Evolutionary conservation across 37 sponge, comb jelly and placozoan genomes (phyloP), one percentile per base, ranked within the genome.

Genomic region (Dysidea cf. avara): DNA sequence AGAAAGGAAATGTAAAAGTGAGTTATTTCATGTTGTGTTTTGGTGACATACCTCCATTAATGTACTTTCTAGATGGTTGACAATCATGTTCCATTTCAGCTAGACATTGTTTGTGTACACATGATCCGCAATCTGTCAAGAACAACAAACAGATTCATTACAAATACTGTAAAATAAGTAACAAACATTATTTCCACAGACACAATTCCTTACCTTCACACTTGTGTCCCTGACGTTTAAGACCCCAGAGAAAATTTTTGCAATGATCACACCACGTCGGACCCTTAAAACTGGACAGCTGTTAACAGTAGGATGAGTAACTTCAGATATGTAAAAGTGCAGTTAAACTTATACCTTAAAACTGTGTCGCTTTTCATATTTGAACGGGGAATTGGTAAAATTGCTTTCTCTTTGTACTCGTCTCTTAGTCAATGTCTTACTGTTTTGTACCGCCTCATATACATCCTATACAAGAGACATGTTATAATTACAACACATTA

Each of bases 201-300:
- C 24, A n/a, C n/a, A n/a, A n/a, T n/a, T n/a, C n/a, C 61, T 43
- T 56, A 78, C 79, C 79, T 72, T 90, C 71, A 53, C 90, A 90
- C 7, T 55, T 28, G 53, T 64, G 14, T 0, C 90, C 90, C 46
- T 84, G 85, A 13, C 73, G 56, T 53, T 58, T 75, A 18, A 90
- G 61, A 0, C 90, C 90, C 90, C 90, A 90, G 38, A 90, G 49
- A 48, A 90, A 90, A 56, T 90, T 76, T 46, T 72, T 72, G 66
- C 90, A 90, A 28, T 84, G 64, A 36, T 79, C 90, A 76, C 90
- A 90, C 90, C 90, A 90, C 2, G 72, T 71, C 0, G 78, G 85
- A 0, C 60, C 53, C 37, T 57, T 75, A 54, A 77, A 90, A 2
- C 75, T 79, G 54, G 62, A 66, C 5, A 43, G 7, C 46, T 43